These are phyloP conservation scores for Rutilus rutilus DNA, from an alignment of 2,113 vertebrate species.

Conservation along the genomic window DNA sequence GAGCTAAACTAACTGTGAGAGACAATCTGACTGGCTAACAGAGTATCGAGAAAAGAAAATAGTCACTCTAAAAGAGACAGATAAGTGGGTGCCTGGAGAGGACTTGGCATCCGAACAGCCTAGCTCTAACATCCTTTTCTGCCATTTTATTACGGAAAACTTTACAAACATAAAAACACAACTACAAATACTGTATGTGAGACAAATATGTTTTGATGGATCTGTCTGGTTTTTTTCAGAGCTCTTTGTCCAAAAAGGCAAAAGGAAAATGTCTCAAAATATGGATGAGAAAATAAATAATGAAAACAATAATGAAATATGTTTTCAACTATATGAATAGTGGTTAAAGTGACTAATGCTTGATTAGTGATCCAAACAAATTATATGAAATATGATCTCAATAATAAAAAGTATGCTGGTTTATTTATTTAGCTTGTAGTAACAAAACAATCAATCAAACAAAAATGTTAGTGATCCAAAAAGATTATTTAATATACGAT, in stretches of 20 bases:
- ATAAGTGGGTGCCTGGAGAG: constrained; percentile 59
- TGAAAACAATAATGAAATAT: neutral
- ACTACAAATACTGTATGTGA: neutral
- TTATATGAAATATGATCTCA: neutral
- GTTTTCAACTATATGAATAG: neutral
- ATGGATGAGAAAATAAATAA: too few species aligned
- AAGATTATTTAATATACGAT: too few species aligned
- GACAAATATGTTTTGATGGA: neutral
- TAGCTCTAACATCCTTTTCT: constrained; percentile 63
- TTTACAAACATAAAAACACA: neutral
- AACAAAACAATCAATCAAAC: neutral
- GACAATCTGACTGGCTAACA: constrained; percentile 58
- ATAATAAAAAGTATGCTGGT: neutral
- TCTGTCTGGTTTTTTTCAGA: neutral
- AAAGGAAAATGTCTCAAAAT: neutral
- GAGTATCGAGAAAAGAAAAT: constrained; percentile 25
- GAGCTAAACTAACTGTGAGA: constrained; percentile 60
- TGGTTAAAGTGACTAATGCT: neutral
- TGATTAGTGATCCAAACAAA: neutral
- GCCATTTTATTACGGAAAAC: constrained; percentile 56
- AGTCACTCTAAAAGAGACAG: constrained; percentile 62
- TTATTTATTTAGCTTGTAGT: neutral
- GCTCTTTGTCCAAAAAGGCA: neutral
- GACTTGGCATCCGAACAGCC: constrained; percentile 68
- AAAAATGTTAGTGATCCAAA: too few species aligned